phyloP scores from a whole-genome alignment of 2,888 invertebrate genomes.

The Thecocarcelia acutangulata region DNA sequence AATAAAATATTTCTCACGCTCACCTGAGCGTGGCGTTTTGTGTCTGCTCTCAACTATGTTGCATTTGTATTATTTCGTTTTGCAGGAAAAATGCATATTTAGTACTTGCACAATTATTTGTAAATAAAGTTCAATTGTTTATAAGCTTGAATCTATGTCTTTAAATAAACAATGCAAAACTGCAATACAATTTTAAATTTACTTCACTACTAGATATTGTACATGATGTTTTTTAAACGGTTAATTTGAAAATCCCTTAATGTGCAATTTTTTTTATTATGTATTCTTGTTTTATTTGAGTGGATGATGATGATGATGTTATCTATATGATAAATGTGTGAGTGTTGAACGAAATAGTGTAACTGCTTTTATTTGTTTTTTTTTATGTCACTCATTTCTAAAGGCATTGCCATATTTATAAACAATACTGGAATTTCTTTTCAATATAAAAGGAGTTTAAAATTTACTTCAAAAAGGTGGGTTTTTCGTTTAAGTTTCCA shows the following conservation, averaged over 20 bases:
- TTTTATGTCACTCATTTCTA: constrained; percentile 57
- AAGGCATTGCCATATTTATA: constrained; percentile 49
- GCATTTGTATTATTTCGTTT: neutral
- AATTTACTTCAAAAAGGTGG: neutral
- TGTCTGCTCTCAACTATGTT: constrained; percentile 24
- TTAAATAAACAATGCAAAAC: no score
- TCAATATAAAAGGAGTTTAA: neutral
- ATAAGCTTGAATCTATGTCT: no score
- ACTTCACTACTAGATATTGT: no score
- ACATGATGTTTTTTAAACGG: neutral
- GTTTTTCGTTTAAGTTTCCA: neutral
- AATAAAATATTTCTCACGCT: constrained; percentile 56
- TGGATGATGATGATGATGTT: constrained; percentile 22
- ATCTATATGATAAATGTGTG: neutral
- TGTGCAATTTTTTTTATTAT: constrained; percentile 31
- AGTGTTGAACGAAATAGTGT: constrained; percentile 6
- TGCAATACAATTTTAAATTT: no score
- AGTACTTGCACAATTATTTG: no score
- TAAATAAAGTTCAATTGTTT: no score
- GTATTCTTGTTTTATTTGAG: constrained; percentile 12
- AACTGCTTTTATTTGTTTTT: constrained; percentile 26
- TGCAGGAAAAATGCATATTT: no score
- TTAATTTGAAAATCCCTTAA: constrained; percentile 32
- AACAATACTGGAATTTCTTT: constrained; percentile 33
- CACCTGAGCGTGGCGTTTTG: constrained; percentile 64